Conservation (phyloP, 2,888 invertebrate species). For the Oligia fasciuncula region DNA sequence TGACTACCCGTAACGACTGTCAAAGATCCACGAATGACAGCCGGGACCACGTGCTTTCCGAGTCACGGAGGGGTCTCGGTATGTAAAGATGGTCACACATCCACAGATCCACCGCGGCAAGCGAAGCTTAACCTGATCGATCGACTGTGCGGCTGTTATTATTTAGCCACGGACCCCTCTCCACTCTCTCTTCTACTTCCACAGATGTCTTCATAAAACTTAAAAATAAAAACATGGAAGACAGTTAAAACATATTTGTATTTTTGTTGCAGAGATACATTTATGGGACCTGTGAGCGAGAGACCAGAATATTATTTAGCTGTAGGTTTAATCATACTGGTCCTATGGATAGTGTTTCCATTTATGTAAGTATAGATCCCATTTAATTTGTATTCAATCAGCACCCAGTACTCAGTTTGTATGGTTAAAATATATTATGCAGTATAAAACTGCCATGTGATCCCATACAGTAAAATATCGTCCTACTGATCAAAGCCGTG, state of each 20-base stretch:
- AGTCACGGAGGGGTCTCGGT: no score
- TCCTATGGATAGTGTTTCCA: conserved; percentile 81
- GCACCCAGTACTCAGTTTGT: not conserved
- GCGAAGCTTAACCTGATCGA: no score
- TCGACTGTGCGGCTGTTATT: no score
- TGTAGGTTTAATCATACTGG: conserved; percentile 75
- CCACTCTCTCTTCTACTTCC: no score
- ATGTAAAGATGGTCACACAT: no score
- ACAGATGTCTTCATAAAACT: not conserved
- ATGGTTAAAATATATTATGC: not conserved
- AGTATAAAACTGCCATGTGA: not conserved
- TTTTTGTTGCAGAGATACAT: conserved; percentile 77
- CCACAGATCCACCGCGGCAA: no score
- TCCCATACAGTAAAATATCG: not conserved
- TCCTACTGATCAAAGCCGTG: not conserved
- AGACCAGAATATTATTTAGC: conserved; percentile 81
- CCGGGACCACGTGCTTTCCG: no score
- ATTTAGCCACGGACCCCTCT: no score
- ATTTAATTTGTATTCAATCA: conserved; percentile 3
- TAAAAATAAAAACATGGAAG: not conserved
- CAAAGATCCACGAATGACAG: no score
- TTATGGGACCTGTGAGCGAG: conserved; percentile 77
- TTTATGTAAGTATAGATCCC: conserved; percentile 79
- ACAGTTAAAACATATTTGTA: not conserved
- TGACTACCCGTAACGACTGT: no score